Conservation (phyloP, 2,888 invertebrate species). For the Melolontha melolontha region DNA sequence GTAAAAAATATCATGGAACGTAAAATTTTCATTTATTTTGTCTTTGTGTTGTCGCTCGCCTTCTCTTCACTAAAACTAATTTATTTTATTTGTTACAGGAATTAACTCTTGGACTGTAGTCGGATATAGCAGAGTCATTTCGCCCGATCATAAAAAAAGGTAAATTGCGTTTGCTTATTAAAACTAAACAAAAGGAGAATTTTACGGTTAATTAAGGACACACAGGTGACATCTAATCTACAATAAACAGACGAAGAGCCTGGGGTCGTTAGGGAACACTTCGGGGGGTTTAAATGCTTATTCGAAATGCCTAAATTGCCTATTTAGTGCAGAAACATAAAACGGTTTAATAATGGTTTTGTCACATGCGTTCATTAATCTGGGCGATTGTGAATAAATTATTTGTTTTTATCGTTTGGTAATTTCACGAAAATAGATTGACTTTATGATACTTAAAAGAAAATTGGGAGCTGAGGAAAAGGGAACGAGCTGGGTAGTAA, state of each 20-base stretch:
- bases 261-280: constrained; percentile 33
- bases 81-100: constrained; percentile 38
- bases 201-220: constrained; percentile 32
- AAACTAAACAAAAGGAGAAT: constrained; percentile 37
- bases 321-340: constrained; percentile 21
- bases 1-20: constrained; percentile 19
- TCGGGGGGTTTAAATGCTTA: constrained; percentile 33
- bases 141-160: constrained; percentile 33
- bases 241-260: constrained; percentile 31
- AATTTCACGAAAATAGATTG: constrained; percentile 8
- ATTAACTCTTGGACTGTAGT: constrained; percentile 37
- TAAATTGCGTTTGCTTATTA: constrained; percentile 38
- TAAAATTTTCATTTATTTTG: constrained; percentile 27
- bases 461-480: background rate
- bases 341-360: constrained; percentile 17
- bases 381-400: constrained; percentile 17
- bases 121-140: constrained; percentile 37
- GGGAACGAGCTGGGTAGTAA: background rate
- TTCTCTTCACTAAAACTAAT: constrained; percentile 30
- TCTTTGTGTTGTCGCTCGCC: constrained; percentile 19
- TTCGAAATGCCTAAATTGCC: constrained; percentile 35
- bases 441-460: background rate
- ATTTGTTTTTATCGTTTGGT: constrained; percentile 23
- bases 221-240: constrained; percentile 38
- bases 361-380: constrained; percentile 19